phyloP scores from a whole-genome alignment of 2,113 vertebrate species.

The Rhinoptilus africanus region DNA sequence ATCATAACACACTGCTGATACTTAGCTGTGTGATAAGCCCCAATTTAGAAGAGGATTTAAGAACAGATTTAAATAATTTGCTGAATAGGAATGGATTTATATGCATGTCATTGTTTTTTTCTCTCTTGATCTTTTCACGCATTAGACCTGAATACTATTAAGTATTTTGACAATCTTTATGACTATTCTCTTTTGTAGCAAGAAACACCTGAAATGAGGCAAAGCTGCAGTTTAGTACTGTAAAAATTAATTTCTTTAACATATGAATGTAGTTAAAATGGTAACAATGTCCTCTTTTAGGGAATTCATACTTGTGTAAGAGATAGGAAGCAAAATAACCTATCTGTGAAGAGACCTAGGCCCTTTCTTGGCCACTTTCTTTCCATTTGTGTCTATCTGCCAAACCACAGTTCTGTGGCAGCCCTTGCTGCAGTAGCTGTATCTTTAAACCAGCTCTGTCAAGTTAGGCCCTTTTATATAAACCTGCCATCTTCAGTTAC shows the following conservation, averaged over 20 bases:
- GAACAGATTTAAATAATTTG: neutral
- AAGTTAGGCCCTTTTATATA: neutral
- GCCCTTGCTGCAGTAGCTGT: neutral
- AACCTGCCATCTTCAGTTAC: neutral
- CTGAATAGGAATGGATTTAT: neutral
- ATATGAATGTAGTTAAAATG: neutral
- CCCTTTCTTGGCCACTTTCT: neutral
- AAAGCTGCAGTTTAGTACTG: neutral
- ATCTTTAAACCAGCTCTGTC: neutral
- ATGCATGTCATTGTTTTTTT: neutral
- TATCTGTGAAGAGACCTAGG: neutral
- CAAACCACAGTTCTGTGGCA: neutral
- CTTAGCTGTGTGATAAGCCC: neutral
- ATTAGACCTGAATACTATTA: neutral
- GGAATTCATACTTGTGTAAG: neutral
- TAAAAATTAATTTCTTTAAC: neutral
- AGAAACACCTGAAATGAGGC: neutral
- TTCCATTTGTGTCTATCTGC: neutral
- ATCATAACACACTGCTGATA: neutral
- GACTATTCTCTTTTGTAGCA: neutral
- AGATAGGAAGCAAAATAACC: neutral
- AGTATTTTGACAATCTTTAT: neutral
- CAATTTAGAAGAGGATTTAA: neutral
- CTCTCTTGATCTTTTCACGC: neutral
- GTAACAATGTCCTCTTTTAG: neutral